Percentiles rank a stretch among this genome's conserved stretches.
phyloP scores from a whole-genome alignment of 2,113 vertebrate genomes.

The Protobothrops mucrosquamatus region DNA sequence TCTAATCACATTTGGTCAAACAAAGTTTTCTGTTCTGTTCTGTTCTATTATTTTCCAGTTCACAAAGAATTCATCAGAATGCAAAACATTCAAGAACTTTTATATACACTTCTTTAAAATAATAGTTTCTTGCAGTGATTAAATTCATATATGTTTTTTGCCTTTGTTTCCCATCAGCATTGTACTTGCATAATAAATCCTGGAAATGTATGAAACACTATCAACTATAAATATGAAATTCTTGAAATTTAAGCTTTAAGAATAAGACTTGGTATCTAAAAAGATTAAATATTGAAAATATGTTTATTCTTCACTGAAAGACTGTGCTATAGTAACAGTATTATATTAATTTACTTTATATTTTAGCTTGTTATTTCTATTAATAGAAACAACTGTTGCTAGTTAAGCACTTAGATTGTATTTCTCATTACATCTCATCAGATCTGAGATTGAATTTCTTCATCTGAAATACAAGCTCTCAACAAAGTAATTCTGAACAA shows the following conservation, averaged over 20 bases:
- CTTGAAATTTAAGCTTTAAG: background rate
- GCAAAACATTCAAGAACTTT: background rate
- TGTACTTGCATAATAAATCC: background rate
- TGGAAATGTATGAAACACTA: background rate
- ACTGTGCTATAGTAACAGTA: background rate
- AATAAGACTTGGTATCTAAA: background rate
- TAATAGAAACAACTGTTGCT: background rate
- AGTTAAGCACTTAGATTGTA: background rate
- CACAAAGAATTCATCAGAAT: background rate
- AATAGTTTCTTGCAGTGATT: background rate
- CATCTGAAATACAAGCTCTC: conserved; percentile 1
- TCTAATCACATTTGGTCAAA: background rate
- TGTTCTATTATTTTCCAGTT: background rate
- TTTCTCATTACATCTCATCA: conserved; percentile 7
- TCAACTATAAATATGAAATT: background rate
- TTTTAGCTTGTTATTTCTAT: background rate
- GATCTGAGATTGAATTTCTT: conserved; percentile 3
- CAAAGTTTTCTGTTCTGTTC: background rate
- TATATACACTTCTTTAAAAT: background rate
- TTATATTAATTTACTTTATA: background rate
- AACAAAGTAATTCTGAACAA: background rate
- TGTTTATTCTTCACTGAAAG: background rate
- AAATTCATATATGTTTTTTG: background rate
- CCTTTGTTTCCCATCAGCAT: background rate
- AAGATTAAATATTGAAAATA: background rate